Conservation (phyloP, 1,140 invertebrate species). For the Drosophila subpulchrella region DNA sequence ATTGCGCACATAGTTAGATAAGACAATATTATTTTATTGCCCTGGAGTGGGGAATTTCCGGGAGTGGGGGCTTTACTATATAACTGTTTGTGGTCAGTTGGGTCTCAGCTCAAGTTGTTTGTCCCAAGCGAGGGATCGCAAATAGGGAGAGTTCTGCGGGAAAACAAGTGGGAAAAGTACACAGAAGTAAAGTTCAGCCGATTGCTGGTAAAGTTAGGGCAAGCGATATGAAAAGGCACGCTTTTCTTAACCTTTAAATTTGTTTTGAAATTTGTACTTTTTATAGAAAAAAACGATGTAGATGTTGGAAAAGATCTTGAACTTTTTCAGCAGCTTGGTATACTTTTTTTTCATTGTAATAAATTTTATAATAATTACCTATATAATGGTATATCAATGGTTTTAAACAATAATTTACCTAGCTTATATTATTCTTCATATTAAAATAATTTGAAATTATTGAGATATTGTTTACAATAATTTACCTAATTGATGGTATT, state of each 20-base stretch:
- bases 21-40: constrained; percentile 82
- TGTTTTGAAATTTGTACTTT: background rate
- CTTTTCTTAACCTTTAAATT: background rate
- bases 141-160: background rate
- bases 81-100: constrained; percentile 48
- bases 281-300: too few relatives aligned
- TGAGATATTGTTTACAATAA: too few relatives aligned
- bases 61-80: constrained; percentile 1
- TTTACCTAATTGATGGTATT: too few relatives aligned
- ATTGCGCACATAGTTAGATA: constrained; percentile 80
- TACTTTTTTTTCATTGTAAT: too few relatives aligned
- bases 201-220: background rate
- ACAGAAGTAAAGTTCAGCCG: background rate
- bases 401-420: too few relatives aligned
- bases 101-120: constrained; percentile 5
- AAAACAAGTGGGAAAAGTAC: background rate
- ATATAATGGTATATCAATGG: too few relatives aligned
- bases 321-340: too few relatives aligned
- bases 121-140: constrained; percentile 16
- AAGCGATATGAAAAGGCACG: background rate
- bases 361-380: too few relatives aligned
- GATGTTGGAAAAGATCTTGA: too few relatives aligned
- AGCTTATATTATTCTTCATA: too few relatives aligned
- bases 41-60: constrained; percentile 12
- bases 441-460: too few relatives aligned